Percentiles rank a stretch among this genome's conserved stretches.
These are phyloP conservation scores for Phainopepla nitens DNA, from an alignment of 2,113 vertebrate species.

Conservation along the genomic window DNA sequence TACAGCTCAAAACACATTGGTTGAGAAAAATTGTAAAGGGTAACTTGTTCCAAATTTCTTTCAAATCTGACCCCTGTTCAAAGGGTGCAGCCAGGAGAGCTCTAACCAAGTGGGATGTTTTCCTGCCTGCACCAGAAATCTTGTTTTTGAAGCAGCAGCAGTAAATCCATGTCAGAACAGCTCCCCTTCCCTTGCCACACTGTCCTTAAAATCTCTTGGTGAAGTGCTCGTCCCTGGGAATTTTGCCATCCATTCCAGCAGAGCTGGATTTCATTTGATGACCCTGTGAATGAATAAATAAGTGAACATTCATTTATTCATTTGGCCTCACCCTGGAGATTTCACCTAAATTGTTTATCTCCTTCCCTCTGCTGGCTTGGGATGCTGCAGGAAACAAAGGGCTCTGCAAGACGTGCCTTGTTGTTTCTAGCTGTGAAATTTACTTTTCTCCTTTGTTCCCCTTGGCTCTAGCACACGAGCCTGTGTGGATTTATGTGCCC, in stretches of 20 bases:
- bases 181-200: background rate
- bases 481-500: background rate
- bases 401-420: background rate
- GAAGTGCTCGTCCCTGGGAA: conserved; percentile 27
- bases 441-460: background rate
- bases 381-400: conserved; percentile 26
- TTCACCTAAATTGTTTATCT: conserved; percentile 65
- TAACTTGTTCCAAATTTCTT: background rate
- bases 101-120: background rate
- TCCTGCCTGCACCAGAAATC: background rate
- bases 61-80: background rate
- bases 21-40: background rate
- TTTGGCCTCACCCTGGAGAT: conserved; percentile 16
- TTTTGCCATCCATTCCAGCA: conserved; percentile 18
- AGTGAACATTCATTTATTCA: background rate
- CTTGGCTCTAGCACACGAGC: background rate
- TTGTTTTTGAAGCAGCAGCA: background rate
- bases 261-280: conserved; percentile 45
- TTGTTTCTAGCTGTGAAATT: conserved; percentile 4
- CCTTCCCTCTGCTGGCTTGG: background rate
- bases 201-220: conserved; percentile 58
- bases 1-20: fast-evolving
- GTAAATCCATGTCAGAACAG: background rate
- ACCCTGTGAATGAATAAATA: conserved; percentile 18
- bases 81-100: background rate